A percentile compares a stretch with the other conserved stretches of the same genome.
Conservation (phyloP, 2,797 vertebrate genomes). For the Anolis apletophallus region DNA sequence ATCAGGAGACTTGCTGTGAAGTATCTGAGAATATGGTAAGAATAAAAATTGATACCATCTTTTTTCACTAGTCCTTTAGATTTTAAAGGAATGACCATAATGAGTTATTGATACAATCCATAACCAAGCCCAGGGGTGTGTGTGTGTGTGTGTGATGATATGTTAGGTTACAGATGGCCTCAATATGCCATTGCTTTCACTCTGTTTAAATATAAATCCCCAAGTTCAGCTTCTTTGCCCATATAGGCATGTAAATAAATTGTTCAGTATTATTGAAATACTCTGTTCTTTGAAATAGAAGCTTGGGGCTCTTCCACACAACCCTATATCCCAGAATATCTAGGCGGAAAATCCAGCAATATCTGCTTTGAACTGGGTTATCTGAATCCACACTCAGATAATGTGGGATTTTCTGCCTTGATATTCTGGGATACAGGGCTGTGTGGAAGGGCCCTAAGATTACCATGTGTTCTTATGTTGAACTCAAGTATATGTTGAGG, state of each 20-base stretch:
- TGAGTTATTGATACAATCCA: neutral
- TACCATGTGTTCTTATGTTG: too few relatives aligned
- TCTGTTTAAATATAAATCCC: neutral
- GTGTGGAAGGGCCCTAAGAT: too few relatives aligned
- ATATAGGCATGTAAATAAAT: neutral
- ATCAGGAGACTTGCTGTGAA: slow-evolving; percentile 90
- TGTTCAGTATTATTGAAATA: neutral
- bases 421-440: too few relatives aligned
- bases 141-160: too few relatives aligned
- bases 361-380: too few relatives aligned
- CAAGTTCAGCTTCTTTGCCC: slow-evolving; percentile 10
- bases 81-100: neutral
- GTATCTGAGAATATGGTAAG: slow-evolving; percentile 85
- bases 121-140: neutral
- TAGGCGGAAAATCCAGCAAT: too few relatives aligned
- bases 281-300: slow-evolving; percentile 16
- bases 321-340: too few relatives aligned
- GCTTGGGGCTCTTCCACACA: neutral
- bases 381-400: too few relatives aligned
- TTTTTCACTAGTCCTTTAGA: neutral
- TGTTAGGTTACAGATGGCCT: neutral
- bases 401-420: too few relatives aligned
- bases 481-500: too few relatives aligned
- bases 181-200: neutral
- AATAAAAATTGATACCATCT: slow-evolving; percentile 24